phyloP scores from a whole-genome alignment of 2,888 invertebrate genomes.

The Margaritifera margaritifera region DNA sequence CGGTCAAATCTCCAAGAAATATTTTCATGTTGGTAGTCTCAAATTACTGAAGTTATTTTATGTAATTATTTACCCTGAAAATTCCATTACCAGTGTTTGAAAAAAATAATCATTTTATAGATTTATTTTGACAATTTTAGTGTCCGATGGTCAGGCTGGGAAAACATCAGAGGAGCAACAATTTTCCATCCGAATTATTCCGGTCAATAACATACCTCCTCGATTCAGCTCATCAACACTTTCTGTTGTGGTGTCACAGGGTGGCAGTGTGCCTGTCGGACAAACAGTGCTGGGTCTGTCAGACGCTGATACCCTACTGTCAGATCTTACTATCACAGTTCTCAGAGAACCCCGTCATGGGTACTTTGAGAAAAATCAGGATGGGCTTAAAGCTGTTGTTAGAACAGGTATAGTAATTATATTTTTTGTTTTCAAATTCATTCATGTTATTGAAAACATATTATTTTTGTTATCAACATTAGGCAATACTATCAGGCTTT shows the following conservation, averaged over 20 bases:
- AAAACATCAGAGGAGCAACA: conserved; percentile 47
- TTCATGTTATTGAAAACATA: background rate
- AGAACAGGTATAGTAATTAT: conserved; percentile 30
- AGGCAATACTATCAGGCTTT: background rate
- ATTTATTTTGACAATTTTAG: conserved; percentile 30
- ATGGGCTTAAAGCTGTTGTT: conserved; percentile 33
- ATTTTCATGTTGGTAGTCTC: background rate
- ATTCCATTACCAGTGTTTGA: too few relatives aligned
- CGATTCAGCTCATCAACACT: conserved; percentile 41
- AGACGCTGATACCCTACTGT: conserved; percentile 57
- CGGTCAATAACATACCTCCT: conserved; percentile 65
- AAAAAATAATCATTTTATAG: too few relatives aligned
- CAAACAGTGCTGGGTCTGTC: conserved; percentile 47
- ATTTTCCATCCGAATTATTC: conserved; percentile 60
- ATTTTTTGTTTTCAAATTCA: background rate
- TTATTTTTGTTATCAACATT: background rate
- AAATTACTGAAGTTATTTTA: background rate
- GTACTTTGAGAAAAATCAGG: conserved; percentile 46
- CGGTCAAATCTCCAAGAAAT: too few relatives aligned
- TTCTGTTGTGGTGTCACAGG: conserved; percentile 49
- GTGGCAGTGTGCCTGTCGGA: conserved; percentile 52
- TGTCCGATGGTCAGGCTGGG: conserved; percentile 47
- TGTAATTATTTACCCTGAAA: too few relatives aligned
- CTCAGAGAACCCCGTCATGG: conserved; percentile 49
- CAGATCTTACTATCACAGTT: conserved; percentile 52